phyloP scores from a whole-genome alignment of 2,888 invertebrate genomes.

The Sabatieria punctata region DNA sequence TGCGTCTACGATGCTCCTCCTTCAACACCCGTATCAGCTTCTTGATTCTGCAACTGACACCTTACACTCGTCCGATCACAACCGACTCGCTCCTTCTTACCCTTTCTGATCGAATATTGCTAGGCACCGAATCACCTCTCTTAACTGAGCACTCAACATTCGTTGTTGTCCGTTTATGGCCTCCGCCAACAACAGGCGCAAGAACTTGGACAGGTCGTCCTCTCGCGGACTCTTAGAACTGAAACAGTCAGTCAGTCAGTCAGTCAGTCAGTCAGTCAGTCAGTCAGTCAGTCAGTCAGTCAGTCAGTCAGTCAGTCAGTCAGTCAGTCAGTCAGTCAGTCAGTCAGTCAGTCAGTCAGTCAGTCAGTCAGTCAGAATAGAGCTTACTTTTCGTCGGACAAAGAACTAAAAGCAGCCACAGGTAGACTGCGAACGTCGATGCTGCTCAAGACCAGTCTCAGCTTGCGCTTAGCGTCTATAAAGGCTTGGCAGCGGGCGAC shows the following conservation, averaged over 20 bases:
- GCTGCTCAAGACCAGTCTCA: slow-evolving; percentile 71
- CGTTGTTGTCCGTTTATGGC: slow-evolving; percentile 60
- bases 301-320: too few species aligned
- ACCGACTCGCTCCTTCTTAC: slow-evolving; percentile 25
- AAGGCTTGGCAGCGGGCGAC: slow-evolving; percentile 46
- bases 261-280: too few species aligned
- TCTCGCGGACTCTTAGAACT: too few species aligned
- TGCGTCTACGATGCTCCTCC: slow-evolving; percentile 55
- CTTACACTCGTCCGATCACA: too few species aligned
- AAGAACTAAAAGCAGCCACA: too few species aligned
- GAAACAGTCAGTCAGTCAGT: too few species aligned
- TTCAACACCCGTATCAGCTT: slow-evolving; percentile 55
- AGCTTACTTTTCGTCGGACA: too few species aligned
- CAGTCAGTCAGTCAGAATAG: too few species aligned
- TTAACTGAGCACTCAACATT: slow-evolving; percentile 56
- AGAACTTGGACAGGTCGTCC: slow-evolving; percentile 27
- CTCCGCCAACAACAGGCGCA: slow-evolving; percentile 47
- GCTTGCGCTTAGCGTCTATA: slow-evolving; percentile 61
- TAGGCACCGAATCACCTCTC: slow-evolving; percentile 63
- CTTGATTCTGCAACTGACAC: slow-evolving; percentile 31
- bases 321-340: too few species aligned
- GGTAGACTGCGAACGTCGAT: slow-evolving; percentile 44
- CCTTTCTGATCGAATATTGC: slow-evolving; percentile 49
- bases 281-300: too few species aligned
- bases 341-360: too few species aligned